phyloP scores from a whole-genome alignment of 1,140 invertebrate genomes.

The Brachionus paranguensis region DNA sequence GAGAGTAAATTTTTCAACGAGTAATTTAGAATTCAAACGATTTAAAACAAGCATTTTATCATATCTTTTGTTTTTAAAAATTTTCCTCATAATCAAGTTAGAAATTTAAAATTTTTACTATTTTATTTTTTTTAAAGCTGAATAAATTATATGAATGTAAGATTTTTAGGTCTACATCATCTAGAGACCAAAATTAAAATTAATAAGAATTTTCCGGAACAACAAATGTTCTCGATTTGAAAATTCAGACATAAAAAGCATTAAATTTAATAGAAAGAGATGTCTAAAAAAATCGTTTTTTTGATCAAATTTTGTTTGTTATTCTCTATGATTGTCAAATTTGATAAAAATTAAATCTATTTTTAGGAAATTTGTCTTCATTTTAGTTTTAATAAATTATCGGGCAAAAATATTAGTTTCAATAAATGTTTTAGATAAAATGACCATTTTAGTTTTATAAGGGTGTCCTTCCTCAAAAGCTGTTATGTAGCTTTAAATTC shows the following conservation, averaged over 20 bases:
- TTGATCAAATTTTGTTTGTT: background rate
- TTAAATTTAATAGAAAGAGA: background rate
- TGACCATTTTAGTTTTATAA: background rate
- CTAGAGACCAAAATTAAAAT: too few species aligned
- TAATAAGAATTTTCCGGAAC: too few species aligned
- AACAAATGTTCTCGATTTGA: background rate
- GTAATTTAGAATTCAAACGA: background rate
- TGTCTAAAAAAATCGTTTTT: background rate
- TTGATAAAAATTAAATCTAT: background rate
- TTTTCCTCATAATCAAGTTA: background rate
- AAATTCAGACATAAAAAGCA: background rate
- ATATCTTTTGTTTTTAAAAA: background rate
- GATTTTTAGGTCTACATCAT: too few species aligned
- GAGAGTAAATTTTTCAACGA: background rate
- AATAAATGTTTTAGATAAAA: background rate
- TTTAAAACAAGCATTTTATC: slow-evolving; percentile 1
- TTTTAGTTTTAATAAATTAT: background rate
- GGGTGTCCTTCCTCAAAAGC: background rate
- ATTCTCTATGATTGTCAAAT: background rate
- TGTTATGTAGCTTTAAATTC: background rate
- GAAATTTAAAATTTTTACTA: background rate
- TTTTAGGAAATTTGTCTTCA: background rate
- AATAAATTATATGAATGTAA: too few species aligned
- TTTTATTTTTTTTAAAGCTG: background rate
- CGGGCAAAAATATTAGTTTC: background rate